These are phyloP conservation scores for Chondrosia reniformis DNA, from an alignment of 37 sponge, comb jelly and placozoan species.

Conservation along the genomic window DNA sequence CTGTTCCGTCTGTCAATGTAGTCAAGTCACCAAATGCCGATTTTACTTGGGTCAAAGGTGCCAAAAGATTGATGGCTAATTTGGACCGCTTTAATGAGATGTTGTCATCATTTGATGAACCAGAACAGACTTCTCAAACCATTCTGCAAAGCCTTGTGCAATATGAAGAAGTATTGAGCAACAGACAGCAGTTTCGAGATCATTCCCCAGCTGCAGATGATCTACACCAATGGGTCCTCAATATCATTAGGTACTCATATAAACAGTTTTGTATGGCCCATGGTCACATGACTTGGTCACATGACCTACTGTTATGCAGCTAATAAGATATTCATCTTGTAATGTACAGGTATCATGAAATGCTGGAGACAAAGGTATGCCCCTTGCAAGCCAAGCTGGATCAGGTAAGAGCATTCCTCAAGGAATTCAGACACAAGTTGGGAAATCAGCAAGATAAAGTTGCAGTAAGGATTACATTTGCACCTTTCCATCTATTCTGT, in stretches of 20 bases:
- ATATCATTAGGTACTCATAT: conserved; percentile 16
- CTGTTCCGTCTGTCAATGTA: neutral
- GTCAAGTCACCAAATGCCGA: conserved; percentile 84
- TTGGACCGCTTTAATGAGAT: conserved; percentile 76
- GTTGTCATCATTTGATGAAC: conserved; percentile 30
- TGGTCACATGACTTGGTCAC: neutral
- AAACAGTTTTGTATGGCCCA: too few relatives aligned
- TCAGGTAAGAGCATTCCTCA: conserved; percentile 39
- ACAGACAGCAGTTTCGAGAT: neutral
- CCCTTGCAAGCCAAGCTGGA: conserved; percentile 43
- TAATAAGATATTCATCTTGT: neutral
- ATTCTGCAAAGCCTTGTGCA: conserved; percentile 44
- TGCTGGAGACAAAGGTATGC: conserved; percentile 50
- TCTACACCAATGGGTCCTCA: conserved; percentile 17
- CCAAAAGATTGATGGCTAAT: conserved; percentile 90
- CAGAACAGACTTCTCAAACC: conserved; percentile 41
- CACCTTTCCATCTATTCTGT: too few relatives aligned
- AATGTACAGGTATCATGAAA: conserved; percentile 25
- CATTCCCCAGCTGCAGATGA: neutral
- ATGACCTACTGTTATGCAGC: neutral
- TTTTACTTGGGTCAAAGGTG: conserved; percentile 92
- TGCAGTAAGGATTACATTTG: conserved; percentile 34
- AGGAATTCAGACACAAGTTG: conserved; percentile 51
- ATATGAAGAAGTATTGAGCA: neutral
- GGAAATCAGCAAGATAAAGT: conserved; percentile 47